A percentile compares a stretch with the other conserved stretches of the same genome.
Conservation (phyloP, 2,113 vertebrate species). For the Ophthalmolycus amberensis region DNA sequence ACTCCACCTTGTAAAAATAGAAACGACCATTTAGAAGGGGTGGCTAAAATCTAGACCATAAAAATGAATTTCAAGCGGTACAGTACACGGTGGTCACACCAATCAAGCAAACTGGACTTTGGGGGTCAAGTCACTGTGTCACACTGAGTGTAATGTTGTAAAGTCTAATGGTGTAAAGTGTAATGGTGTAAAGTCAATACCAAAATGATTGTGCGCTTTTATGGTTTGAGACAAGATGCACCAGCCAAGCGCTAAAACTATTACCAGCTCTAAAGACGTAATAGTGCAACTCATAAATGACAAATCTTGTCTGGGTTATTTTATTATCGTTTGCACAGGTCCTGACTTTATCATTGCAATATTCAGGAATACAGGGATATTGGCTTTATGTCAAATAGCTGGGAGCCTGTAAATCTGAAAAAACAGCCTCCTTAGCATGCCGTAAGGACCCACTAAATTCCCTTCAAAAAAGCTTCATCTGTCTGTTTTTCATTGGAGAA, state of each 20-base stretch:
- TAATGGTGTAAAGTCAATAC: background rate
- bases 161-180: too few species aligned
- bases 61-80: background rate
- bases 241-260: background rate
- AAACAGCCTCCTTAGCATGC: constrained; percentile 16
- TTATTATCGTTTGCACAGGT: constrained; percentile 18
- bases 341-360: constrained; percentile 4
- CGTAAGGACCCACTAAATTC: background rate
- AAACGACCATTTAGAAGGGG: background rate
- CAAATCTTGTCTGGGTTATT: background rate
- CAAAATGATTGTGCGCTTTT: background rate
- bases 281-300: background rate
- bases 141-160: too few species aligned
- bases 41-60: background rate
- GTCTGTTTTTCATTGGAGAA: background rate
- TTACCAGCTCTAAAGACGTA: constrained; percentile 2
- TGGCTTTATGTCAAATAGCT: constrained; percentile 24
- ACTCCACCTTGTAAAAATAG: background rate
- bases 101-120: background rate
- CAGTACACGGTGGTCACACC: background rate
- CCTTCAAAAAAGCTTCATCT: constrained; percentile 14
- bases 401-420: constrained; percentile 12
- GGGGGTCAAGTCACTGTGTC: background rate
- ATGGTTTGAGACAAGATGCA: background rate
- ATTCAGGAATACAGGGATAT: background rate